Conservation (phyloP, 1,140 invertebrate species). For the Procambarus virginalis region DNA sequence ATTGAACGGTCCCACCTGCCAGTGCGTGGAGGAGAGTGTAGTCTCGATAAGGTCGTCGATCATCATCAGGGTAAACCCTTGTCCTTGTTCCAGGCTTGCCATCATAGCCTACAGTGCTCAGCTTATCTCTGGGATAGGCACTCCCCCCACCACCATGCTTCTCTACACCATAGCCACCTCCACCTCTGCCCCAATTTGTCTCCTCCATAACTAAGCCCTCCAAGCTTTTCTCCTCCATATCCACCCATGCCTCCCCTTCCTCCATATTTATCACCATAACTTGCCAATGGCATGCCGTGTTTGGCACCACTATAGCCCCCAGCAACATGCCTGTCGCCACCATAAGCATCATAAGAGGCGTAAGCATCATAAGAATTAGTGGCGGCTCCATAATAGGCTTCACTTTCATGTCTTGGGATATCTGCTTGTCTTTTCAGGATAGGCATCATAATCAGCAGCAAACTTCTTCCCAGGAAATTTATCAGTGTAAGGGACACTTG, state of each 20-base stretch:
- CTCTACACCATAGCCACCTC: constrained; percentile 12
- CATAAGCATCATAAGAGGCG: constrained; percentile 3
- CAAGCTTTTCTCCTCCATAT: constrained; percentile 22
- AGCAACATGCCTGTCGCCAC: constrained; percentile 5
- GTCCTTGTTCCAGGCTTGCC: constrained; percentile 19
- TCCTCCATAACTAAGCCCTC: constrained; percentile 23
- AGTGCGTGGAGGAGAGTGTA: constrained; percentile 26
- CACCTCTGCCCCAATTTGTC: constrained; percentile 30
- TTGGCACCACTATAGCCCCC: constrained; percentile 19
- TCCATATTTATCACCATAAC: constrained; percentile 20
- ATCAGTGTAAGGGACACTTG: neutral
- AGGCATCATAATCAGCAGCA: constrained; percentile 32
- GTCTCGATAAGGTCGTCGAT: constrained; percentile 32
- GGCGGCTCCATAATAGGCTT: constrained; percentile 15
- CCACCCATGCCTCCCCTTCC: constrained; percentile 31
- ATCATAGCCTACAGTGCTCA: constrained; percentile 20
- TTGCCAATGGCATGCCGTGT: neutral
- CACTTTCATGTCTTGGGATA: constrained; percentile 45
- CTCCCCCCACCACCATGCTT: constrained; percentile 21
- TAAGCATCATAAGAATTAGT: constrained; percentile 25
- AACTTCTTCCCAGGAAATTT: constrained; percentile 48
- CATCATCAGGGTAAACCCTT: constrained; percentile 39
- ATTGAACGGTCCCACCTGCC: constrained; percentile 12
- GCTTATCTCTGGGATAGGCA: constrained; percentile 37
- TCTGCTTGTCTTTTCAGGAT: constrained; percentile 42